Base-by-base conservation (phyloP, 2,797 vertebrate species). In the Aphelocoma californica region DNA sequence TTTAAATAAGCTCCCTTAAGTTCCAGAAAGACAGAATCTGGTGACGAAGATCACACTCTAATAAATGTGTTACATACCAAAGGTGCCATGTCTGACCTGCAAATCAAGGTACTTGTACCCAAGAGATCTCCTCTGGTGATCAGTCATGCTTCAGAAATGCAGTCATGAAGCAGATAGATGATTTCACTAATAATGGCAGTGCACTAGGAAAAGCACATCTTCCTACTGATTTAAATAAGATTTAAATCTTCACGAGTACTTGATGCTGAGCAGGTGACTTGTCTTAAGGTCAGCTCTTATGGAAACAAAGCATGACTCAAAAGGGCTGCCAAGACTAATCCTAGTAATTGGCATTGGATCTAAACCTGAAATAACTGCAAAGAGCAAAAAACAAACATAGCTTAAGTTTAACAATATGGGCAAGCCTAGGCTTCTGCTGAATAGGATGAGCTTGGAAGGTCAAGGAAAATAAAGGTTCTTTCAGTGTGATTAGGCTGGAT, bases 341-440 rank as follows among this genome's bases (percentile, higher is more conserved):
- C 81, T 34, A 62, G 58, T 81, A 83, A 86, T 10, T 93, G 70
- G 25, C 32, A 69, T 62, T 58, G 36, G 70, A 88, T 90, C 92
- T 90, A 94, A 95, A 65, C 28, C n/a, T 38, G 62, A 91, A 95
- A 84, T 86, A 86, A 90, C n/a, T 90, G 62, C 24, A 57, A 85
- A 86, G 28, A 78, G 29, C 3, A 71, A 86, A 77, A 88, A 92
- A 56, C 34, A 82, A 85, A 47, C 32, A 57, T 16, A 74, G 47
- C 4, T 0, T 16, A 79, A 80, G 3, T 90, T 88, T 69, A 91
- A 74, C 45, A 72, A 42, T 47, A 62, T 31, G n/a, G 19, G n/a
- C 28, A 92, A 95, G 28, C 34, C 21, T 51, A 34, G 71, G 16
- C 31, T 91, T 69, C 66, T 90, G 73, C 47, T 84, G 47, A 90